These are phyloP conservation scores for Ypsolopha scabrella DNA, from an alignment of 2,888 invertebrate species.

Conservation along the genomic window DNA sequence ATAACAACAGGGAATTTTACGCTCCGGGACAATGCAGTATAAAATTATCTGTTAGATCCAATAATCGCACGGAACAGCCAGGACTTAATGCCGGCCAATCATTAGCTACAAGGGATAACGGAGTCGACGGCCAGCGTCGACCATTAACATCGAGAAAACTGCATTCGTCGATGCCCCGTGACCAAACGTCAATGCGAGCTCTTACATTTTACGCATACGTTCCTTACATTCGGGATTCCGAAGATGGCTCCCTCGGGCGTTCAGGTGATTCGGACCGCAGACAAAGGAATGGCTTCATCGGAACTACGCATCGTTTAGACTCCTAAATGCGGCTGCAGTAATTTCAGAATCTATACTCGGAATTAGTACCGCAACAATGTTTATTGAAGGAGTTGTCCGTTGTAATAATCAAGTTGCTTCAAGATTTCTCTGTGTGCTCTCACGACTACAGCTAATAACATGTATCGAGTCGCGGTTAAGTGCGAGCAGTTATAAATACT, in stretches of 20 bases:
- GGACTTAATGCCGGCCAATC: constrained; percentile 69
- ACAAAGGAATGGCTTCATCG: constrained; percentile 65
- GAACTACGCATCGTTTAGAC: constrained; percentile 19
- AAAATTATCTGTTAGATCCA: constrained; percentile 71
- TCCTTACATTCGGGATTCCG: constrained; percentile 21
- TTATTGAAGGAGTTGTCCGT: background rate
- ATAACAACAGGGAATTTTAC: constrained; percentile 69
- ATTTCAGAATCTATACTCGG: background rate
- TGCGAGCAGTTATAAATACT: constrained; percentile 56
- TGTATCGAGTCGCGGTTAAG: constrained; percentile 47
- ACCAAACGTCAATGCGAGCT: constrained; percentile 67
- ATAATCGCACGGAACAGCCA: constrained; percentile 67
- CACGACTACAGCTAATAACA: constrained; percentile 25
- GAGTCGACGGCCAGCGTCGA: constrained; percentile 53
- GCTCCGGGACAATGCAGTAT: constrained; percentile 70
- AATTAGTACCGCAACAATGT: constrained; percentile 10
- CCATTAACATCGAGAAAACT: constrained; percentile 35
- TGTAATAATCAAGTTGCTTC: background rate
- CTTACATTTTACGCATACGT: constrained; percentile 25
- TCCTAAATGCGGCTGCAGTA: background rate
- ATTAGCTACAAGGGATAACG: constrained; percentile 70
- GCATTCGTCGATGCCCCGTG: constrained; percentile 21
- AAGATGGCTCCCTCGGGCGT: constrained; percentile 42
- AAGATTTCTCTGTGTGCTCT: background rate
- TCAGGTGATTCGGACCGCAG: constrained; percentile 23